Evolutionary conservation across 2,888 invertebrate species (phyloP), one percentile per base, ranked within the genome.

Genomic region (Ceramica pisi): DNA sequence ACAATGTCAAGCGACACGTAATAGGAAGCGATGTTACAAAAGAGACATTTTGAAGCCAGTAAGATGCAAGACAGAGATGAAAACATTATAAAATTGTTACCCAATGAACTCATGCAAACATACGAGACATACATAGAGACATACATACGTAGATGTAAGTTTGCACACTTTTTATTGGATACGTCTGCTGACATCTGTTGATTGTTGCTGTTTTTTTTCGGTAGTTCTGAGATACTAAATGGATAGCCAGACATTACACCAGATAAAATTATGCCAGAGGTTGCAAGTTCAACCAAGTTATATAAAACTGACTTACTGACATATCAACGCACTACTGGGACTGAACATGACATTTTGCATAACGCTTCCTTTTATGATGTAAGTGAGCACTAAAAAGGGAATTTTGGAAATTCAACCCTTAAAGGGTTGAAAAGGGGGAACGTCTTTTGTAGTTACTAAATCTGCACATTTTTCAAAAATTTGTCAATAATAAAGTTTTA

Each of bases 1-100:
- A 69, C 55, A 60, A 55, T 64, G 41, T 51, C 57, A 74, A 38
- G 59, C 68, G 81, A 76, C 81, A 85, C 81, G 81, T 82, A 85
- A 85, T 86, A 87, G 86, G 87, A 88, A 89, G 83, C 78, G 80
- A 87, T 83, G 84, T 78, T 75, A 71, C 55, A 84, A 83, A 83
- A 78, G 85, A 85, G 81, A 84, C 68, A 80, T 70, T 70, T 68
- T 75, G 53, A 60, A 69, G 56, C 16, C 68, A 50, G n/a, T 38
- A 35, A 41, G 70, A 62, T 44, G 80, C 56, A 67, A 79, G 79
- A 86, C 61, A 81, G 83, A 86, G 83, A 83, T 51, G 63, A 60
- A 21, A 53, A 60, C 66, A 69, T 46, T 38, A 66, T 60, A 48
- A 56, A 53, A 73, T 51, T 35, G 23, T 67, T 67, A 74, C 50